Percentiles rank a stretch among this genome's conserved stretches.
These are phyloP conservation scores for Chloroclysta siterata DNA, from an alignment of 2,888 invertebrate species.

Conservation along the genomic window DNA sequence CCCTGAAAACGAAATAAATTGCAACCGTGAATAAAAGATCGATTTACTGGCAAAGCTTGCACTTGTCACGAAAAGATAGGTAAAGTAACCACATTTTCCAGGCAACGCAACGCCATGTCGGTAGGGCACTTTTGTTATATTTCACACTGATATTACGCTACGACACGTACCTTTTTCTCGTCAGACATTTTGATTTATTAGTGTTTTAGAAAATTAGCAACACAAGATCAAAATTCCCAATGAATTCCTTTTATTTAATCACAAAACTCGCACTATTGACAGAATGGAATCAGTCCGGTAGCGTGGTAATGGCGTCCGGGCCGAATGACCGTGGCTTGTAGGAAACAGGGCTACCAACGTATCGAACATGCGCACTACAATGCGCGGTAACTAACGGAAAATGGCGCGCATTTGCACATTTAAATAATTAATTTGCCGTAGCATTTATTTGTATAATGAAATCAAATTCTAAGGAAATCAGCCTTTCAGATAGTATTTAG, in stretches of 20 bases:
- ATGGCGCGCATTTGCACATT: constrained; percentile 73
- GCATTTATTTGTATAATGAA: background rate
- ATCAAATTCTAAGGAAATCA: background rate
- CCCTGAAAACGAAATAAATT: constrained; percentile 76
- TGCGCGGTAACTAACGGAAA: constrained; percentile 64
- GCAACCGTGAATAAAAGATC: constrained; percentile 30
- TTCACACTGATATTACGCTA: constrained; percentile 65
- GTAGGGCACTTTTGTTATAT: constrained; percentile 51
- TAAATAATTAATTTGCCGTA: constrained; percentile 11
- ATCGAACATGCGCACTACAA: constrained; percentile 33
- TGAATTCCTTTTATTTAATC: constrained; percentile 54
- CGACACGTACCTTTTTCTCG: constrained; percentile 86
- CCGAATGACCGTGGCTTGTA: constrained; percentile 66
- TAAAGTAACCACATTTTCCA: constrained; percentile 73
- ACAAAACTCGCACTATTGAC: constrained; percentile 71
- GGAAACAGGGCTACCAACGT: constrained; percentile 79
- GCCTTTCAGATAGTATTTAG: background rate
- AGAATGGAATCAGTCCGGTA: constrained; percentile 75
- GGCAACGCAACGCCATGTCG: constrained; percentile 80
- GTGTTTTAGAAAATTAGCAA: constrained; percentile 59
- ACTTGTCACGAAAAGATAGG: constrained; percentile 39
- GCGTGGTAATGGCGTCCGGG: constrained; percentile 82
- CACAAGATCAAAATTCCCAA: constrained; percentile 57
- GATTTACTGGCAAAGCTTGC: constrained; percentile 26
- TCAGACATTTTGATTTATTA: constrained; percentile 84